Evolutionary conservation across 2,113 vertebrate genomes (phyloP).

Genomic region (Isichthys henryi): DNA sequence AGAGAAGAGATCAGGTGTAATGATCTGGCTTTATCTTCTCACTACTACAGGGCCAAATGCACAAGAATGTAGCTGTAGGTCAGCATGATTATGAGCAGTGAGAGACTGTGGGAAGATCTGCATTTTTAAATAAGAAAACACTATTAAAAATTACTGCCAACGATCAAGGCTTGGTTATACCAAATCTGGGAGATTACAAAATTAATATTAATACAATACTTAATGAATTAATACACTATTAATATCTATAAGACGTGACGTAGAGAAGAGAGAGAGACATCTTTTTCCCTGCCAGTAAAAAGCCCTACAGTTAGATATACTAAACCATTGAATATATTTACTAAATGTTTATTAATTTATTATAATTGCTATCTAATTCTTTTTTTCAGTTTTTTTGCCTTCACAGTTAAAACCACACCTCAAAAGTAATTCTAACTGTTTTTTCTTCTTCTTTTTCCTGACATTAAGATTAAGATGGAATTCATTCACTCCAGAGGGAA

Average conservation of each 20-base stretch:
- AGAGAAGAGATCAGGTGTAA: not conserved
- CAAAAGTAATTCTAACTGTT: not conserved
- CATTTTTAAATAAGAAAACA: not conserved
- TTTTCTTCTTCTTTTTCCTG: not conserved
- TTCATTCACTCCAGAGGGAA: too few species aligned
- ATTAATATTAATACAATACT: not conserved
- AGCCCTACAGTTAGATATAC: not conserved
- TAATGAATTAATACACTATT: not conserved
- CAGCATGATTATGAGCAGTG: not conserved
- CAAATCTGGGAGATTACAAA: not conserved
- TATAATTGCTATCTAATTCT: not conserved
- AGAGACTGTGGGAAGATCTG: not conserved
- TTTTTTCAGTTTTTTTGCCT: not conserved
- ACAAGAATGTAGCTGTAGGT: not conserved
- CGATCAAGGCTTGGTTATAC: not conserved
- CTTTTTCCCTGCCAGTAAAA: not conserved
- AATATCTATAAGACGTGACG: not conserved
- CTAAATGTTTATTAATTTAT: not conserved
- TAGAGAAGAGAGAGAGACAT: not conserved
- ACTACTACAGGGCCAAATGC: not conserved
- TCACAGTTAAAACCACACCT: not conserved
- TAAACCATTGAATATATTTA: not conserved
- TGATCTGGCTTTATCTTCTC: not conserved
- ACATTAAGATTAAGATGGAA: not conserved
- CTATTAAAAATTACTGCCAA: not conserved